phyloP scores from a whole-genome alignment of 2,797 vertebrate species.

The Iguana delicatissima region DNA sequence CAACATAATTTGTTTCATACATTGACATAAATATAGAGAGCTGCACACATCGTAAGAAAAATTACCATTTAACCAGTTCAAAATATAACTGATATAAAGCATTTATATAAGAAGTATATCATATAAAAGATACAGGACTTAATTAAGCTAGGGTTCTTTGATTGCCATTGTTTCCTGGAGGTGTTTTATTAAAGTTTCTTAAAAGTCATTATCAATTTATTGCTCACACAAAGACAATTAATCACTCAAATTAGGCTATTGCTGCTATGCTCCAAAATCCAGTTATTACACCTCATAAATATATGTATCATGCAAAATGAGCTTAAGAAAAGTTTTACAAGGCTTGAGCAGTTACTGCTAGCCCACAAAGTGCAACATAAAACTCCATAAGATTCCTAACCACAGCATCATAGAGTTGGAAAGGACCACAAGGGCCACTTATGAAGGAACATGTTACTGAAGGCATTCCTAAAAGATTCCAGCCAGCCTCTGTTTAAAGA shows the following conservation, averaged over 20 bases:
- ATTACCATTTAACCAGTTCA: slow-evolving; percentile 59
- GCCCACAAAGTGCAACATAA: neutral
- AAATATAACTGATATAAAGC: slow-evolving; percentile 51
- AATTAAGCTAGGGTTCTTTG: slow-evolving; percentile 51
- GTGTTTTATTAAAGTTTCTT: slow-evolving; percentile 55
- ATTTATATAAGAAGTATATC: slow-evolving; percentile 40
- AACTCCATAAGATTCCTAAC: neutral
- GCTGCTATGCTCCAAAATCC: slow-evolving; percentile 24
- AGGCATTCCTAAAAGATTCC: too few species aligned
- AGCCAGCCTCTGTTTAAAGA: too few species aligned
- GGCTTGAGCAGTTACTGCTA: too few species aligned
- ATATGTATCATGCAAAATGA: slow-evolving; percentile 4
- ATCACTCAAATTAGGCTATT: slow-evolving; percentile 21
- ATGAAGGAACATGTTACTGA: too few species aligned
- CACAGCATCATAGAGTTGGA: neutral
- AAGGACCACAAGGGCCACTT: too few species aligned
- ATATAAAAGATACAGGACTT: slow-evolving; percentile 48
- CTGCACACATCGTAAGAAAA: slow-evolving; percentile 44
- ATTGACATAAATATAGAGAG: slow-evolving; percentile 36
- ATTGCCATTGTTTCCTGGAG: slow-evolving; percentile 22
- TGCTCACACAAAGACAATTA: slow-evolving; percentile 11
- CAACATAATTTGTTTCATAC: slow-evolving; percentile 54
- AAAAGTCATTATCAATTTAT: slow-evolving; percentile 33
- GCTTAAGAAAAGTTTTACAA: neutral
- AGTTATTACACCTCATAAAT: neutral